Evolutionary conservation across 2,797 vertebrate genomes (phyloP).

Genomic region (Hippoglossus hippoglossus): DNA sequence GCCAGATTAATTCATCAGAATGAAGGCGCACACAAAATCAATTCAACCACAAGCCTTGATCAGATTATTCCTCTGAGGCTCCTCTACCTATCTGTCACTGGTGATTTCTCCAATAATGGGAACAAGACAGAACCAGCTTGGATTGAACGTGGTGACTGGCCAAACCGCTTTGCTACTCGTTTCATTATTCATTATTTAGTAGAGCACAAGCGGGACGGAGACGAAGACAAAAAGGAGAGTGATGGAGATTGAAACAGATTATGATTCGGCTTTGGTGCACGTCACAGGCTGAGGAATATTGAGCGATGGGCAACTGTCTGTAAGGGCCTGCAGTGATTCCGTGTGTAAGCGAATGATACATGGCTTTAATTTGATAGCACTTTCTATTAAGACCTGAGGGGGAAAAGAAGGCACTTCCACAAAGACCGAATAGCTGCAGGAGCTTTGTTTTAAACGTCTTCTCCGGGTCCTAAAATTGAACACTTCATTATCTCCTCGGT

Average conservation of each 20-base stretch:
- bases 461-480: slow-evolving; percentile 78
- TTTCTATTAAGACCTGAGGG: slow-evolving; percentile 65
- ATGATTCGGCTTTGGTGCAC: slow-evolving; percentile 37
- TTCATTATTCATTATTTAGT: slow-evolving; percentile 61
- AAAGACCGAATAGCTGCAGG: slow-evolving; percentile 56
- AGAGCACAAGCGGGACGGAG: slow-evolving; percentile 33
- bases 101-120: slow-evolving; percentile 26
- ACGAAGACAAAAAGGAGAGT: slow-evolving; percentile 41
- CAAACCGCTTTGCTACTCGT: slow-evolving; percentile 27
- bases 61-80: slow-evolving; percentile 29
- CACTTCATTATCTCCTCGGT: slow-evolving; percentile 80
- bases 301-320: slow-evolving; percentile 53
- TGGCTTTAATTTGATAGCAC: slow-evolving; percentile 77
- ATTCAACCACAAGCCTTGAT: slow-evolving; percentile 15
- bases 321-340: slow-evolving; percentile 45
- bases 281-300: slow-evolving; percentile 40
- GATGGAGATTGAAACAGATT: slow-evolving; percentile 52
- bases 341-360: slow-evolving; percentile 75
- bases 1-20: slow-evolving; percentile 38
- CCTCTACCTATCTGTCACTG: slow-evolving; percentile 23
- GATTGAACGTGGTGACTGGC: slow-evolving; percentile 42
- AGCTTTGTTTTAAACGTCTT: slow-evolving; percentile 63
- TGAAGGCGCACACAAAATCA: slow-evolving; percentile 16
- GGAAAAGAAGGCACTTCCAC: slow-evolving; percentile 33
- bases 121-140: slow-evolving; percentile 28